Conservation (phyloP, 1,140 invertebrate genomes). For the Drosophila persimilis region DNA sequence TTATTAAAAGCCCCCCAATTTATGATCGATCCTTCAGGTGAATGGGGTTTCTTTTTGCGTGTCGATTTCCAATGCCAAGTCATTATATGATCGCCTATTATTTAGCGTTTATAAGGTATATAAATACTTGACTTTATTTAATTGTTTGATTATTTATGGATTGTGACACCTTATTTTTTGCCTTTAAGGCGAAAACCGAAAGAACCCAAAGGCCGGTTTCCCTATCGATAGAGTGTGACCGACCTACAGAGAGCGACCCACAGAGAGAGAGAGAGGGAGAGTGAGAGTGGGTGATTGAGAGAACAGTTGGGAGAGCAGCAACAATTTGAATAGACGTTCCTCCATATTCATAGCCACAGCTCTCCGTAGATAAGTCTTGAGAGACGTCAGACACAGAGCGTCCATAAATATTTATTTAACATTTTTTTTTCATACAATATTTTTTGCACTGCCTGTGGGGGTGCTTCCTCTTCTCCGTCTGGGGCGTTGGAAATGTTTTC, state of each 20-base stretch:
- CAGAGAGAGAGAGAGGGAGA: slow-evolving; percentile 1
- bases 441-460: slow-evolving; percentile 42
- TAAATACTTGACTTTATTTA: slow-evolving; percentile 49
- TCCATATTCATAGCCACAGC: slow-evolving; percentile 31
- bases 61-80: slow-evolving; percentile 29
- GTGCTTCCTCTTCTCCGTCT: slow-evolving; percentile 33
- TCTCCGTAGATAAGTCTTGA: slow-evolving; percentile 61
- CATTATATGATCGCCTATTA: slow-evolving; percentile 52
- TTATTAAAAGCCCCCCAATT: slow-evolving; percentile 46
- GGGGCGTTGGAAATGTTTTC: slow-evolving; percentile 60
- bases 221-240: too few relatives aligned
- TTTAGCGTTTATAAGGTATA: slow-evolving; percentile 49
- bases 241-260: background rate
- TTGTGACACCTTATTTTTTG: slow-evolving; percentile 28
- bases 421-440: slow-evolving; percentile 33
- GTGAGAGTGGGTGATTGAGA: slow-evolving; percentile 19
- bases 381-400: slow-evolving; percentile 64
- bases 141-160: slow-evolving; percentile 50
- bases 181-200: slow-evolving; percentile 27
- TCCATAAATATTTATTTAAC: slow-evolving; percentile 76
- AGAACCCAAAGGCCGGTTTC: slow-evolving; percentile 17
- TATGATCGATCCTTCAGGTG: slow-evolving; percentile 24
- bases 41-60: slow-evolving; percentile 27
- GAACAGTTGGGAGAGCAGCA: slow-evolving; percentile 22
- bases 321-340: slow-evolving; percentile 60